Evolutionary conservation across 1,140 invertebrate genomes (phyloP).

Genomic region (Olivierus martensii): DNA sequence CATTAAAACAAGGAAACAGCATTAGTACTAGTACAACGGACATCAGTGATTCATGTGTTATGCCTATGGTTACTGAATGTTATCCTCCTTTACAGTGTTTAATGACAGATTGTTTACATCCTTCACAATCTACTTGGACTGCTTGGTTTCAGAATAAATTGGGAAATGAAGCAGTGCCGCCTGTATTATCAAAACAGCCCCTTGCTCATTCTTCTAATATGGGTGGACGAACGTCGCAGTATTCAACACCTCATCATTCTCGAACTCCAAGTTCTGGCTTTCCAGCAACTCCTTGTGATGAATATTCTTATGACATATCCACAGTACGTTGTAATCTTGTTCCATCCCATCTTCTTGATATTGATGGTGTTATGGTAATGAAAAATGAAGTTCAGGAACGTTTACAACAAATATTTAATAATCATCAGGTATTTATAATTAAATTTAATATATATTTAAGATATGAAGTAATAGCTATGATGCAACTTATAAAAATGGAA

Average conservation of each 20-base stretch:
- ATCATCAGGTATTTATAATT: conserved; percentile 47
- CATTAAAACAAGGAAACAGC: conserved; percentile 21
- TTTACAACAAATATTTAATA: conserved; percentile 59
- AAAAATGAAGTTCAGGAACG: conserved; percentile 61
- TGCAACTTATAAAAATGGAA: no score
- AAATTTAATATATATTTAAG: no score
- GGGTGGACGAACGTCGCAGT: no score
- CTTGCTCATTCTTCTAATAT: neutral
- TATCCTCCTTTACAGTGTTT: neutral
- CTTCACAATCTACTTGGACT: neutral
- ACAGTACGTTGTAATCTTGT: conserved; percentile 24
- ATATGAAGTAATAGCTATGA: no score
- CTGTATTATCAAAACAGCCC: neutral
- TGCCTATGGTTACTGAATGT: neutral
- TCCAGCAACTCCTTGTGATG: conserved; percentile 28
- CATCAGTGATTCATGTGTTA: conserved; percentile 28
- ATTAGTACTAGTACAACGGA: conserved; percentile 32
- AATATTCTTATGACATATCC: conserved; percentile 16
- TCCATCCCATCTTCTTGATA: conserved; percentile 35
- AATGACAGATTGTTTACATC: neutral
- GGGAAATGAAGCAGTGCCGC: neutral
- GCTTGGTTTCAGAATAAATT: neutral
- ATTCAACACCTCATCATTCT: conserved; percentile 28
- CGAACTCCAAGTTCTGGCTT: conserved; percentile 30
- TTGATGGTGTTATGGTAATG: conserved; percentile 66